Evolutionary conservation across 2,113 vertebrate genomes (phyloP).

Genomic region (Dicaeum eximium): DNA sequence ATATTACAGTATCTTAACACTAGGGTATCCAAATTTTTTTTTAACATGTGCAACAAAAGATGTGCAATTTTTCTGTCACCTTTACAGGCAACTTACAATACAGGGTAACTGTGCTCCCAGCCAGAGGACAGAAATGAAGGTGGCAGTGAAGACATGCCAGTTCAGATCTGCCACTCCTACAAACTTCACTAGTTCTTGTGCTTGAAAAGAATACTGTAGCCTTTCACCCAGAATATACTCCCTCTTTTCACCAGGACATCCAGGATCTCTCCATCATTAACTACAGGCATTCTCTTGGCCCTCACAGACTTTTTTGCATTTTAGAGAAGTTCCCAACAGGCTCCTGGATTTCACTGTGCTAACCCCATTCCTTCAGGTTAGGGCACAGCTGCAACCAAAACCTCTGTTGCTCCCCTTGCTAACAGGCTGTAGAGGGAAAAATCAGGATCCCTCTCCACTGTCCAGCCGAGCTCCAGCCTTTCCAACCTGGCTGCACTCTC

Average conservation of each 20-base stretch:
- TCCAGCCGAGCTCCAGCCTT: background rate
- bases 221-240: background rate
- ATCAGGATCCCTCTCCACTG: accelerated
- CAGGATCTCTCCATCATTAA: background rate
- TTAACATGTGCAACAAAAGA: background rate
- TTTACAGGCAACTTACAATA: background rate
- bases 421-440: background rate
- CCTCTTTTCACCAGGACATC: background rate
- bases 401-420: background rate
- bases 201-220: background rate
- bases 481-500: background rate
- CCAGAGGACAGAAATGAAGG: background rate
- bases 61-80: background rate
- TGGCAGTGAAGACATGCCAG: background rate
- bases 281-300: background rate
- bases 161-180: background rate
- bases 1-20: background rate
- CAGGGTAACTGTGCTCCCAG: background rate
- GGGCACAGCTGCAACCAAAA: background rate
- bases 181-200: background rate
- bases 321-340: background rate
- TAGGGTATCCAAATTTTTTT: background rate
- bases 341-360: background rate
- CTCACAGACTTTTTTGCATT: background rate
- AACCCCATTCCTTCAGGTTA: background rate